Evolutionary conservation across 2,888 invertebrate genomes (phyloP).

Genomic region (Orthosia cruda): DNA sequence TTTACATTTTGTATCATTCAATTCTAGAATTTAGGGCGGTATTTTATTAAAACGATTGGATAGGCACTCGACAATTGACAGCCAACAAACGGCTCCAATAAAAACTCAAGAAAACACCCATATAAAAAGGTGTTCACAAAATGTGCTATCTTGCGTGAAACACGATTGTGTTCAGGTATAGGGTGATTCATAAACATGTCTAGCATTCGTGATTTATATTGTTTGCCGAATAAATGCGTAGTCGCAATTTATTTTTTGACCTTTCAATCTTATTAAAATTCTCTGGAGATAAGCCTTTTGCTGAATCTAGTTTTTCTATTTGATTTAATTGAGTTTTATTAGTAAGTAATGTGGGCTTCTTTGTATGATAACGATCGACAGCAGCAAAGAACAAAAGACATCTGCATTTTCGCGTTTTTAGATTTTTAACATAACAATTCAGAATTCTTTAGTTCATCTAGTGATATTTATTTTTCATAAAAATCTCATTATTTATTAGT

Average conservation of each 20-base stretch:
- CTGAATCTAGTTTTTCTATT: not conserved
- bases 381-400: too few species aligned
- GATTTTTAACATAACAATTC: too few species aligned
- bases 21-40: too few species aligned
- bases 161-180: slow-evolving; percentile 69
- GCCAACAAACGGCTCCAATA: slow-evolving; percentile 41
- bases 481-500: too few species aligned
- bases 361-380: too few species aligned
- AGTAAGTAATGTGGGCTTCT: too few species aligned
- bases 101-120: slow-evolving; percentile 48
- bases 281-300: too few species aligned
- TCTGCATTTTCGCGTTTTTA: too few species aligned
- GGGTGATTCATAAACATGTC: slow-evolving; percentile 71
- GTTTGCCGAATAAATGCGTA: slow-evolving; percentile 64
- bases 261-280: slow-evolving; percentile 23
- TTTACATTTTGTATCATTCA: too few species aligned
- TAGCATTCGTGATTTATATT: slow-evolving; percentile 70
- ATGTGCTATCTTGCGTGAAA: slow-evolving; percentile 70
- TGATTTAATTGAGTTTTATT: too few species aligned
- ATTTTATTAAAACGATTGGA: not conserved
- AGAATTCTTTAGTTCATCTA: too few species aligned
- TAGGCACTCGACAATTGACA: slow-evolving; percentile 26
- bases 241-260: slow-evolving; percentile 12
- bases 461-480: too few species aligned
- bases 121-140: slow-evolving; percentile 64